Base-by-base conservation (phyloP, 2,797 vertebrate species). In the Betta splendens region DNA sequence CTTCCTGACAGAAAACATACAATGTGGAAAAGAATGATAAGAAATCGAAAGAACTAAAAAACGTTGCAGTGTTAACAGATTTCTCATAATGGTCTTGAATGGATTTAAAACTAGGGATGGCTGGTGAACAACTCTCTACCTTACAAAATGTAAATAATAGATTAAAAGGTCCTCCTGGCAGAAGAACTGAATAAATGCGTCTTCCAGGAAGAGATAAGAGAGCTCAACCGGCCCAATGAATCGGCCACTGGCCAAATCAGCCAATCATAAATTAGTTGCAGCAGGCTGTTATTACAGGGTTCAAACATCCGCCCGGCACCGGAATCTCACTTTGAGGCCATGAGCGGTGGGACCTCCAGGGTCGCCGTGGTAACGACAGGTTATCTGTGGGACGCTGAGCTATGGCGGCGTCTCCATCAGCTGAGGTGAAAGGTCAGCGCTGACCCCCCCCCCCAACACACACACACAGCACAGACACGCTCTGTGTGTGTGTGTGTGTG, bases 231-330 rank as follows among this genome's bases (percentile, higher is more conserved):
- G 84, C 77, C 83, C 66, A 26, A 33, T 45, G 67, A 38, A 10
- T 69, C 54, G 25, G 63, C 63, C 79, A 72, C 61, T 28, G 44
- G 75, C 48, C 75, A 86, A 80, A 87, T 84, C 87, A 76, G 39
- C 80, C 78, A 84, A 85, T 87, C 85, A 76, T 85, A 89, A 85
- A 88, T 89, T 82, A 85, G 69, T 5, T 15, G 44, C 38, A 26
- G 64, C 79, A 80, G 76, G 66, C 64, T 80, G 63, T 86, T 79
- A 87, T 90, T 86, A 88, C 64, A 75, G 60, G 53, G 68, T 60
- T 79, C 69, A 82, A 82, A 85, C 84, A 75, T 87, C 85, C 78
- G 58, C 77, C 77, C 60, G 9, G 73, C 77, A 76, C 81, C 22
- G 47, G 77, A 79, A 81, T 83, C 66, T 64, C 17, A 50, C 75